Conservation (phyloP, 1,140 invertebrate genomes). For the Heliconius hermathena region DNA sequence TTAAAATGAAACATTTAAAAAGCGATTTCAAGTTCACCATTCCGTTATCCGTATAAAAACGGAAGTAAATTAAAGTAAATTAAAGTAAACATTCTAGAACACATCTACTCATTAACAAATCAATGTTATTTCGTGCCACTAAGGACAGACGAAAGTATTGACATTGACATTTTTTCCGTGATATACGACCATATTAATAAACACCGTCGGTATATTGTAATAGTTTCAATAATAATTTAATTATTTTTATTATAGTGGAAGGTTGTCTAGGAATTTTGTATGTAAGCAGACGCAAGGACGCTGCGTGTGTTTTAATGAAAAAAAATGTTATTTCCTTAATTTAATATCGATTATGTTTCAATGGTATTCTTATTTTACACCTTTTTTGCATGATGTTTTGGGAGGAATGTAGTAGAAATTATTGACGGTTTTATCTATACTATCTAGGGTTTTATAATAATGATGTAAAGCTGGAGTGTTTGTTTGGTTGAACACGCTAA, state of each 20-base stretch:
- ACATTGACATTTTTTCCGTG: constrained; percentile 3
- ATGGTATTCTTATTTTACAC: background rate
- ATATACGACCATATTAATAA: background rate
- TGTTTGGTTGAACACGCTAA: no score
- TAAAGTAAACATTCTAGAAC: constrained; percentile 11
- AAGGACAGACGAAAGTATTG: constrained; percentile 5
- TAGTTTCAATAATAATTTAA: background rate
- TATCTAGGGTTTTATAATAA: no score
- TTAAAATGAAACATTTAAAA: background rate
- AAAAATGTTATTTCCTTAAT: background rate
- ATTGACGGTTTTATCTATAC: background rate
- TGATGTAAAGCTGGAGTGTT: no score
- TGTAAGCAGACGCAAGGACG: background rate
- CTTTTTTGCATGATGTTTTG: background rate
- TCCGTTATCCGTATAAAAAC: background rate
- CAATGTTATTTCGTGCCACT: background rate
- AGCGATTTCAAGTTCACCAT: no score
- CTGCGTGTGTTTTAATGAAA: background rate
- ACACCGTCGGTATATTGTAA: background rate
- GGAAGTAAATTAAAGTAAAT: no score
- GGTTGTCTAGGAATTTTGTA: constrained; percentile 1
- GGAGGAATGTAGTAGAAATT: background rate
- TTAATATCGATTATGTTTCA: background rate
- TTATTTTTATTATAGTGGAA: constrained; percentile 9
- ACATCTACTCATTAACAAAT: background rate